Conservation (phyloP, 2,113 vertebrate genomes). For the Panthera tigris region DNA sequence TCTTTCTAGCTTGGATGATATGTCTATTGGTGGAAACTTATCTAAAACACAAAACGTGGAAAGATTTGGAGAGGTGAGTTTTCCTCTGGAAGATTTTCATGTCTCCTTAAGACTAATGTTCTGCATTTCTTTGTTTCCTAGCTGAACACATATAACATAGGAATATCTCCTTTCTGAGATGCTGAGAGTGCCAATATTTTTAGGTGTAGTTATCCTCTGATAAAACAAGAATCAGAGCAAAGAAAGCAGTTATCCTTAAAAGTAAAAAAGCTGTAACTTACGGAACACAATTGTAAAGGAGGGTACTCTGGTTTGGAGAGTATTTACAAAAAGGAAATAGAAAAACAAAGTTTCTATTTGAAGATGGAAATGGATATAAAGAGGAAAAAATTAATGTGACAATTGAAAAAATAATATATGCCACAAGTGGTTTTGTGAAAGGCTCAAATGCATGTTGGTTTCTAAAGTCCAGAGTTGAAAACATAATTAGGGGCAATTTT, state of each 20-base stretch:
- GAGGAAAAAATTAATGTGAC: not conserved
- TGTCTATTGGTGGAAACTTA: conserved; percentile 86
- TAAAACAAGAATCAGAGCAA: not conserved
- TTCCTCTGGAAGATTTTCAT: not conserved
- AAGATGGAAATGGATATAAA: not conserved
- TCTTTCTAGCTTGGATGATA: conserved; percentile 89
- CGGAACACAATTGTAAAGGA: not conserved
- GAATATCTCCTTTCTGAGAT: not conserved
- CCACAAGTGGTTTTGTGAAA: not conserved
- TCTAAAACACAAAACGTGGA: conserved; percentile 83
- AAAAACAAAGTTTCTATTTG: not conserved
- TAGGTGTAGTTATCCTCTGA: not conserved
- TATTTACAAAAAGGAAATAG: conserved; percentile 31
- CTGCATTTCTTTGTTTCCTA: not conserved
- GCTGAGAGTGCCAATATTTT: not conserved
- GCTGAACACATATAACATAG: not conserved
- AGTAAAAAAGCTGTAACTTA: not conserved
- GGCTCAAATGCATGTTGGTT: not conserved
- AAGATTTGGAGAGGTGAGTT: conserved; percentile 88
- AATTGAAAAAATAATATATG: not conserved
- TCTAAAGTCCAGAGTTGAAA: not conserved
- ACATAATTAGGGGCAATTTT: not conserved
- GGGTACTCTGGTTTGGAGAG: not conserved
- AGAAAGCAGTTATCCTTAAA: not conserved
- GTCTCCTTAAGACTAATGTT: not conserved